A percentile compares a stretch with the other conserved stretches of the same genome.
phyloP scores from a whole-genome alignment of 2,797 vertebrate genomes.

The Balearica regulorum region DNA sequence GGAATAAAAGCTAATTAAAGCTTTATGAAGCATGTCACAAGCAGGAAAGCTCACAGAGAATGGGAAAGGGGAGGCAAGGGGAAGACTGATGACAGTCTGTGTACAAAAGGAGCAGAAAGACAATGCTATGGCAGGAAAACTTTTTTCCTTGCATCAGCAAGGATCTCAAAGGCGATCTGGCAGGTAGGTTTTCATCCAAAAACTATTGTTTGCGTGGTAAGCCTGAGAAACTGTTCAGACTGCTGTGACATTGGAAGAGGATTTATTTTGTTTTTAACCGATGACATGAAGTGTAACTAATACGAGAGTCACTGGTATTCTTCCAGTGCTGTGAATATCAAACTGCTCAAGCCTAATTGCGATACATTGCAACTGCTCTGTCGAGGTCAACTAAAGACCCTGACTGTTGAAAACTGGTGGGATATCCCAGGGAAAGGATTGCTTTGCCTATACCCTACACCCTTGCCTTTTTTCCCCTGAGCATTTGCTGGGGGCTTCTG shows the following conservation, averaged over 20 bases:
- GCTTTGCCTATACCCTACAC: fast-evolving
- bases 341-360: background rate
- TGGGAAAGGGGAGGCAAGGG: background rate
- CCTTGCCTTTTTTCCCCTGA: background rate
- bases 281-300: background rate
- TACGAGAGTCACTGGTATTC: background rate
- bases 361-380: background rate
- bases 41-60: background rate
- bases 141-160: background rate
- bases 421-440: background rate
- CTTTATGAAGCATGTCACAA: constrained; percentile 21
- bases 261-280: background rate
- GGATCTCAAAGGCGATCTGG: background rate
- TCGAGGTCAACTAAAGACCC: background rate
- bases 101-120: background rate
- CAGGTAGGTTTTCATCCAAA: background rate
- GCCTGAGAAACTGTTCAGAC: background rate
- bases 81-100: background rate
- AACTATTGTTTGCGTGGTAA: background rate
- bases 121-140: fast-evolving
- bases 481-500: background rate
- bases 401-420: background rate
- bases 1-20: constrained; percentile 27
- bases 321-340: background rate
- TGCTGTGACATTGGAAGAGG: background rate